Evolutionary conservation across 2,888 invertebrate genomes (phyloP).

Genomic region (Nematopogon swammerdamellus): DNA sequence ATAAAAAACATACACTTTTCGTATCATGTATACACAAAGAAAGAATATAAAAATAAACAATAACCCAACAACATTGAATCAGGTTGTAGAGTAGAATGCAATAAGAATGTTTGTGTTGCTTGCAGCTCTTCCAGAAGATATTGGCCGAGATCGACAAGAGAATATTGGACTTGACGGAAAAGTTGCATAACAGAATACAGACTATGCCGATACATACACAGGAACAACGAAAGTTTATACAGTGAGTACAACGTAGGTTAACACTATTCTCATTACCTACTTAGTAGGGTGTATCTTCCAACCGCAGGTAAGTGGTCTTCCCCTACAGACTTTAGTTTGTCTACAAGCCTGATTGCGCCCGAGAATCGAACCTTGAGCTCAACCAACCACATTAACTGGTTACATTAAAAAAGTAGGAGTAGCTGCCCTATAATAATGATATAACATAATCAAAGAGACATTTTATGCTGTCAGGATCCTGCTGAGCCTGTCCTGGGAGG

Average conservation of each 20-base stretch:
- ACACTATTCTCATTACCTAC: no score
- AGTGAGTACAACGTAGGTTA: conserved; percentile 71
- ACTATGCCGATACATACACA: conserved; percentile 91
- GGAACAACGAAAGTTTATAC: conserved; percentile 92
- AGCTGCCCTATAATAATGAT: no score
- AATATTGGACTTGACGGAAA: conserved; percentile 75
- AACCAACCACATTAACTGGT: no score
- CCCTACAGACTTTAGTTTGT: conserved; percentile 1
- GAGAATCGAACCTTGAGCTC: neutral
- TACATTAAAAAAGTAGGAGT: no score
- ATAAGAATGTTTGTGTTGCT: neutral
- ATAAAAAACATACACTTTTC: no score
- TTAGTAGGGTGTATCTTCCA: no score
- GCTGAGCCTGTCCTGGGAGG: conserved; percentile 52
- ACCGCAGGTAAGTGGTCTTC: conserved; percentile 43
- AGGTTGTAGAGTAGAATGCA: no score
- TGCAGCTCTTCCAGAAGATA: conserved; percentile 79
- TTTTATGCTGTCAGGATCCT: conserved; percentile 36
- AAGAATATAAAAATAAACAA: no score
- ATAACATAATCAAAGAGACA: no score
- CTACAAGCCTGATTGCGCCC: neutral
- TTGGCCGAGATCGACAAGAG: conserved; percentile 88
- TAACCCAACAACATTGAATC: no score
- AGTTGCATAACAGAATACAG: conserved; percentile 77
- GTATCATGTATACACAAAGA: no score